These are phyloP conservation scores for Bubo scandiacus DNA, from an alignment of 2,113 vertebrate genomes.

Conservation along the genomic window DNA sequence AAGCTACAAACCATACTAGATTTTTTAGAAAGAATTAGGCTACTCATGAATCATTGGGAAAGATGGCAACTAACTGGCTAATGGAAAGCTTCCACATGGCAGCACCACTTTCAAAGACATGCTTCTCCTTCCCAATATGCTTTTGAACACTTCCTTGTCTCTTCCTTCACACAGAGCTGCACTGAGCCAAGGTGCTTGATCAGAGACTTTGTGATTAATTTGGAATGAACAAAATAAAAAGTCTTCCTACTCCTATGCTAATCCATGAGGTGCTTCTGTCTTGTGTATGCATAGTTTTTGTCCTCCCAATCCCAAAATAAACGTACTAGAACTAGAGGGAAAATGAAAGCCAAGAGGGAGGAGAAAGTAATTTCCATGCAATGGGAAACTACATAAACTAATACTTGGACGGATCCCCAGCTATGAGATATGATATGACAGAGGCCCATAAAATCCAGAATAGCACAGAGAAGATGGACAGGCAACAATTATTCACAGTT, in stretches of 20 bases:
- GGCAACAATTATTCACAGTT: not conserved
- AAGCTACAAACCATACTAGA: not conserved
- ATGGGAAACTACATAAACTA: not conserved
- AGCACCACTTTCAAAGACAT: not conserved
- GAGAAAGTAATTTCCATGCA: not conserved
- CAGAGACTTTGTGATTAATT: not conserved
- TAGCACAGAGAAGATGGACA: not conserved
- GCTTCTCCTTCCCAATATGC: not conserved
- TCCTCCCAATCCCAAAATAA: not conserved
- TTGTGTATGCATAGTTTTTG: not conserved
- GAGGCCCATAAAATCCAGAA: not conserved
- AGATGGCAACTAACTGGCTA: not conserved
- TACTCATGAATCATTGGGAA: not conserved
- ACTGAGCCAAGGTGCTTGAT: not conserved
- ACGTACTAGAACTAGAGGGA: not conserved
- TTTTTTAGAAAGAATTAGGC: not conserved
- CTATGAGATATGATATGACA: not conserved
- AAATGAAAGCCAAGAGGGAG: not conserved
- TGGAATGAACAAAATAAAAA: not conserved
- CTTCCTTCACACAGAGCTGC: not conserved
- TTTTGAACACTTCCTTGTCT: not conserved
- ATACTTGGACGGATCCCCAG: not conserved
- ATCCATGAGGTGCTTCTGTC: not conserved
- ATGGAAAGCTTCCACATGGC: not conserved
- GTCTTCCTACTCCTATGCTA: not conserved